These are phyloP conservation scores for Capitella teleta DNA, from an alignment of 1,140 invertebrate genomes.

Conservation along the genomic window DNA sequence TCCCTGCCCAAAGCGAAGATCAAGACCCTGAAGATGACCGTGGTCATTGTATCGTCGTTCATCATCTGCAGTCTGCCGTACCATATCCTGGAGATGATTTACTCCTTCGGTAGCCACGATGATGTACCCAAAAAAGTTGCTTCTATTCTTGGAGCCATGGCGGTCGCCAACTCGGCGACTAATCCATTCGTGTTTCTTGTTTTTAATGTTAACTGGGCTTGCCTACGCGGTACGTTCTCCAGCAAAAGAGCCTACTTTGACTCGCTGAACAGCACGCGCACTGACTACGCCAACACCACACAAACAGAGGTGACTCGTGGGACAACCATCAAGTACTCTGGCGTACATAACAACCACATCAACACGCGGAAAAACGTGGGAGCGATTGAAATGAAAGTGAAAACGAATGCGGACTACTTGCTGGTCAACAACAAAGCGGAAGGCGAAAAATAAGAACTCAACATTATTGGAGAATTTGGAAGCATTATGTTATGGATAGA, in stretches of 20 bases:
- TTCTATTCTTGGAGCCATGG: slow-evolving; percentile 27
- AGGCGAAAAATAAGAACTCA: too few relatives aligned
- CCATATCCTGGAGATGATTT: slow-evolving; percentile 37
- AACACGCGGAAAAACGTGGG: too few relatives aligned
- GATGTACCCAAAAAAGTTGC: slow-evolving; percentile 18
- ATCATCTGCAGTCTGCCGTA: slow-evolving; percentile 36
- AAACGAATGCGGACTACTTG: too few relatives aligned
- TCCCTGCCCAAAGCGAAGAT: slow-evolving; percentile 38
- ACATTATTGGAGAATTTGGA: too few relatives aligned
- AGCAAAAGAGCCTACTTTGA: not conserved
- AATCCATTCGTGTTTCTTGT: slow-evolving; percentile 37
- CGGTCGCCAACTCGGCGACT: slow-evolving; percentile 31
- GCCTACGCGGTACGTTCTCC: not conserved
- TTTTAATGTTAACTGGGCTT: slow-evolving; percentile 24
- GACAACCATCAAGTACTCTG: too few relatives aligned
- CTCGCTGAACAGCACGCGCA: not conserved
- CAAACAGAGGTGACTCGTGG: too few relatives aligned
- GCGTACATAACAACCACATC: too few relatives aligned
- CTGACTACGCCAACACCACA: not conserved
- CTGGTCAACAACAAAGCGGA: too few relatives aligned
- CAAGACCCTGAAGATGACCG: slow-evolving; percentile 41
- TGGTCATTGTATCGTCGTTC: slow-evolving; percentile 37
- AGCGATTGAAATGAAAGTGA: too few relatives aligned
- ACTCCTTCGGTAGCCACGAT: slow-evolving; percentile 29
- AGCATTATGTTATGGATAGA: too few relatives aligned